A percentile compares a stretch with the other conserved stretches of the same genome.
phyloP scores from a whole-genome alignment of 2,888 invertebrate species.

The Empis stercorea region DNA sequence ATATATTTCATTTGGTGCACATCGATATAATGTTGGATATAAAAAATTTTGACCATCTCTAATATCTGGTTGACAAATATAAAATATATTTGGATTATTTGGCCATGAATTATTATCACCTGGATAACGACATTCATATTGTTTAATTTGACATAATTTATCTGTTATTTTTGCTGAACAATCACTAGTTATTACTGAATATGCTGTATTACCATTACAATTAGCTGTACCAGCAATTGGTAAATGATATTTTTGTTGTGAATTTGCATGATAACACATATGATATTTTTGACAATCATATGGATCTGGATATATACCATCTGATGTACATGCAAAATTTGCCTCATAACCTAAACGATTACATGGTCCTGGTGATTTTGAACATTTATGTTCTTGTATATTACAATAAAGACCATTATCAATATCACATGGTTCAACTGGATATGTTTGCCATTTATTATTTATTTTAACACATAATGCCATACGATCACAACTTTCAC shows the following conservation, averaged over 20 bases:
- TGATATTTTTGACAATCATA: constrained; percentile 36
- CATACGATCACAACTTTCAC: constrained; percentile 31
- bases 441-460: constrained; percentile 32
- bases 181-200: constrained; percentile 28
- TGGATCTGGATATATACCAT: constrained; percentile 33
- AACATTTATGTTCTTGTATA: constrained; percentile 24
- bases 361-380: constrained; percentile 31
- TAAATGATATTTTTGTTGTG: constrained; percentile 13
- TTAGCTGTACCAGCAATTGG: constrained; percentile 25
- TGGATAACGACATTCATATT: constrained; percentile 26
- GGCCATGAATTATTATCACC: constrained; percentile 32
- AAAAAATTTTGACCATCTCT: constrained; percentile 24
- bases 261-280: constrained; percentile 31
- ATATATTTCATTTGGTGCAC: constrained; percentile 29
- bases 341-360: constrained; percentile 33
- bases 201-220: constrained; percentile 31
- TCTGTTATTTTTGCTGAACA: constrained; percentile 26
- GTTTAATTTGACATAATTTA: constrained; percentile 22
- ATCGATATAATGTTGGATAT: constrained; percentile 33
- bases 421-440: constrained; percentile 31
- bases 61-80: constrained; percentile 32
- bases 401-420: constrained; percentile 31
- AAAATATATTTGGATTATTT: constrained; percentile 30
- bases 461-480: constrained; percentile 31
- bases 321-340: constrained; percentile 33